Percentiles rank a stretch among this genome's conserved stretches.
phyloP scores from a whole-genome alignment of 2,113 vertebrate genomes.

The Excalfactoria chinensis region DNA sequence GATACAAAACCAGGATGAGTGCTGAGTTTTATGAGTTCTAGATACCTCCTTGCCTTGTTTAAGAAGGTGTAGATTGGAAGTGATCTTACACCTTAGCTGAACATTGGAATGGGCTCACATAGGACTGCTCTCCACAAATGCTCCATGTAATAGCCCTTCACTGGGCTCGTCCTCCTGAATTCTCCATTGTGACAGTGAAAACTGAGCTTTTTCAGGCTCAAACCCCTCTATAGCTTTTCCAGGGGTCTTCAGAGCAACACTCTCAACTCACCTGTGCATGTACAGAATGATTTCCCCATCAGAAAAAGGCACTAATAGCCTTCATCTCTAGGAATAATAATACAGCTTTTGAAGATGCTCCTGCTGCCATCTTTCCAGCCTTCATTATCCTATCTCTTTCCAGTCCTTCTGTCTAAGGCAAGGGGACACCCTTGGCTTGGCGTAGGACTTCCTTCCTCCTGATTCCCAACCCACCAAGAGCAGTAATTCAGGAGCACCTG shows the following conservation, averaged over 20 bases:
- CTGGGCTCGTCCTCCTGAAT: neutral
- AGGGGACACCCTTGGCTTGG: neutral
- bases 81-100: neutral
- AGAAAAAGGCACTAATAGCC: rapidly evolving
- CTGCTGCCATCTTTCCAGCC: neutral
- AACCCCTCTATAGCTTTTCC: neutral
- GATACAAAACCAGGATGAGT: neutral
- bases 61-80: neutral
- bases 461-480: neutral
- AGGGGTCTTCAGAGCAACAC: neutral
- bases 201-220: neutral
- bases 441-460: neutral
- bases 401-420: neutral
- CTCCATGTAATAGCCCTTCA: neutral
- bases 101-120: neutral
- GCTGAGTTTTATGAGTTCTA: neutral
- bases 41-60: neutral
- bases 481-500: rapidly evolving
- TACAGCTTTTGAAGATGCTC: neutral
- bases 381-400: neutral
- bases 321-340: neutral
- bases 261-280: neutral
- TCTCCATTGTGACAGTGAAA: neutral
- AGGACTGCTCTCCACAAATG: neutral
- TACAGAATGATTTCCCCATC: rapidly evolving